Conservation (phyloP, 2,797 vertebrate species). For the Strix occidentalis region DNA sequence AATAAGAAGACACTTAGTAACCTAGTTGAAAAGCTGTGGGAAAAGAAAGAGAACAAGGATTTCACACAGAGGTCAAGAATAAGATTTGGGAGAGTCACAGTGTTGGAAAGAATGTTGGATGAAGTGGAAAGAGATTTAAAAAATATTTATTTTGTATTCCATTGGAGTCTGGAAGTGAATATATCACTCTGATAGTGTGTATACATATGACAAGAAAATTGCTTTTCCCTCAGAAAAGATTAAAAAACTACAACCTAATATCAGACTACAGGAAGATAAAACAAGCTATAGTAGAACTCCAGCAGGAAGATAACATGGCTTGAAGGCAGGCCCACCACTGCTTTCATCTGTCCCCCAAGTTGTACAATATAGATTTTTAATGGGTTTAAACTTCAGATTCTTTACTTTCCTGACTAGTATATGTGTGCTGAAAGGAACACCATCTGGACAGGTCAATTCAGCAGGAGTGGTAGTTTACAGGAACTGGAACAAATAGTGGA, state of each 20-base stretch:
- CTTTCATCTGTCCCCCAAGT: neutral
- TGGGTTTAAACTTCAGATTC: neutral
- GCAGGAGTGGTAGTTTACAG: neutral
- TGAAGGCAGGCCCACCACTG: neutral
- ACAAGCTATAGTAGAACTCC: neutral
- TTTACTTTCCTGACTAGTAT: neutral
- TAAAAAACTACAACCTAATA: neutral
- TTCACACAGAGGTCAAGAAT: neutral
- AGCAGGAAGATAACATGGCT: neutral
- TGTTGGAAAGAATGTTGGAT: neutral
- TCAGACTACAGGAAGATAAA: neutral
- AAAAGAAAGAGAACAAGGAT: neutral
- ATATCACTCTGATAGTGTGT: neutral
- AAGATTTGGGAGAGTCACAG: neutral
- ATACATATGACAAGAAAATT: neutral
- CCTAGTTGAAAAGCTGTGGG: neutral
- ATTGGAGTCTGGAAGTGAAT: neutral
- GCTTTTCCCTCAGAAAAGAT: neutral
- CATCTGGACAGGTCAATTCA: slow-evolving; percentile 17
- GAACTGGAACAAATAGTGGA: slow-evolving; percentile 43
- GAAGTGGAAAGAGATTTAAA: neutral
- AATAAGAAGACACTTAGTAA: neutral
- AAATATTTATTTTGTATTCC: neutral
- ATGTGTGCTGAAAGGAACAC: neutral
- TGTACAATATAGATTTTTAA: neutral